Evolutionary conservation across 2,888 invertebrate species (phyloP).

Genomic region (Rotaria socialis): DNA sequence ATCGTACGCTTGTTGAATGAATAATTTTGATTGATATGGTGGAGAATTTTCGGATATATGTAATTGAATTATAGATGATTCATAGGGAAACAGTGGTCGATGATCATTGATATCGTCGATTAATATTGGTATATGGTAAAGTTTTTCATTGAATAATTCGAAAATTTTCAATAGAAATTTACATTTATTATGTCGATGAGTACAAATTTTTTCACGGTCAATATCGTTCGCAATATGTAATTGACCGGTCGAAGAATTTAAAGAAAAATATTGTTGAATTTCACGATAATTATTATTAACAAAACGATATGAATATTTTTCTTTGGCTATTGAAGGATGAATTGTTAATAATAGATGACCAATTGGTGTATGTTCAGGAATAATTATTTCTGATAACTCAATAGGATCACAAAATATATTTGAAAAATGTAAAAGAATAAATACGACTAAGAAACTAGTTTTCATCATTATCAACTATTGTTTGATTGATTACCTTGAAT

Average conservation of each 20-base stretch:
- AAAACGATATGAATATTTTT: conserved; percentile 13
- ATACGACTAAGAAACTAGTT: background rate
- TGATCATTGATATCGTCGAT: conserved; percentile 21
- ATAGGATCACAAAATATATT: background rate
- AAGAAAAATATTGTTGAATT: conserved; percentile 12
- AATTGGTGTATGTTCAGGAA: conserved; percentile 9
- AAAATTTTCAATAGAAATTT: conserved; percentile 20
- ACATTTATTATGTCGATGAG: background rate
- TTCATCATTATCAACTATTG: background rate
- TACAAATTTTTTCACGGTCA: conserved; percentile 17
- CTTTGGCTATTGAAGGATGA: background rate
- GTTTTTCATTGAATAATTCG: background rate
- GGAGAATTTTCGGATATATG: conserved; percentile 31
- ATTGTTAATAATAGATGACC: conserved; percentile 3
- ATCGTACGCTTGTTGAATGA: conserved; percentile 32
- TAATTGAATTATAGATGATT: background rate
- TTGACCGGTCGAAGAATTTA: background rate
- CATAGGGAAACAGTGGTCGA: conserved; percentile 2
- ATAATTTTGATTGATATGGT: conserved; percentile 28
- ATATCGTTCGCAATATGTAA: background rate
- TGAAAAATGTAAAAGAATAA: background rate
- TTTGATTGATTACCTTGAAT: background rate
- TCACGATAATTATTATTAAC: background rate
- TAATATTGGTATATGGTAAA: conserved; percentile 5
- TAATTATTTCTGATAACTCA: conserved; percentile 17